phyloP scores from a whole-genome alignment of 2,797 vertebrate species.

The Sebastolobus alascanus region DNA sequence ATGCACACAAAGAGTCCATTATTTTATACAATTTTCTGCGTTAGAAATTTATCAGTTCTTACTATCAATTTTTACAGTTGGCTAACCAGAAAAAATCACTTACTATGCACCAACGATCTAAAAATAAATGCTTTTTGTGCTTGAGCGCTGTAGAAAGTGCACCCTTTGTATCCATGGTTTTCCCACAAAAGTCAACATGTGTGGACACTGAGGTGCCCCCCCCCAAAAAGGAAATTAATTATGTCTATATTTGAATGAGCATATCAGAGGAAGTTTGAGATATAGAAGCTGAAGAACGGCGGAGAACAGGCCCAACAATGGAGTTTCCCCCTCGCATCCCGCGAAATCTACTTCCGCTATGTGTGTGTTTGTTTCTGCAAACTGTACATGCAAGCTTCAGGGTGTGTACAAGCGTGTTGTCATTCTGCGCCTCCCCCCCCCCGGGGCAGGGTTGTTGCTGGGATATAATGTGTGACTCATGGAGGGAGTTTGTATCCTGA shows the following conservation, averaged over 20 bases:
- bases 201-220: slow-evolving; percentile 1
- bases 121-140: not conserved
- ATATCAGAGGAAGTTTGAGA: slow-evolving; percentile 44
- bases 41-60: not conserved
- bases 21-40: not conserved
- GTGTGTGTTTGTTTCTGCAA: slow-evolving; percentile 32
- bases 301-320: slow-evolving; percentile 34
- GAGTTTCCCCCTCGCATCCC: slow-evolving; percentile 18
- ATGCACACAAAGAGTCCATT: slow-evolving; percentile 11
- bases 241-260: slow-evolving; percentile 15
- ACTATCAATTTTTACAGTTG: not conserved
- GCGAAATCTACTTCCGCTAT: slow-evolving; percentile 6
- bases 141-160: not conserved
- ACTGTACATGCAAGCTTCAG: not conserved
- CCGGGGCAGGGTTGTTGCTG: slow-evolving; percentile 21
- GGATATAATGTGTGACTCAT: slow-evolving; percentile 56
- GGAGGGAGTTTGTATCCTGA: slow-evolving; percentile 51
- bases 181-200: not conserved
- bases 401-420: slow-evolving; percentile 25
- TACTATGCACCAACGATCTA: not conserved
- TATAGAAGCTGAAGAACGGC: slow-evolving; percentile 17
- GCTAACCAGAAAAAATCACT: not conserved
- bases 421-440: slow-evolving; percentile 14
- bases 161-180: not conserved
- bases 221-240: not conserved